These are phyloP conservation scores for Macrotus californicus DNA, from an alignment of 2,113 vertebrate genomes.

Conservation along the genomic window DNA sequence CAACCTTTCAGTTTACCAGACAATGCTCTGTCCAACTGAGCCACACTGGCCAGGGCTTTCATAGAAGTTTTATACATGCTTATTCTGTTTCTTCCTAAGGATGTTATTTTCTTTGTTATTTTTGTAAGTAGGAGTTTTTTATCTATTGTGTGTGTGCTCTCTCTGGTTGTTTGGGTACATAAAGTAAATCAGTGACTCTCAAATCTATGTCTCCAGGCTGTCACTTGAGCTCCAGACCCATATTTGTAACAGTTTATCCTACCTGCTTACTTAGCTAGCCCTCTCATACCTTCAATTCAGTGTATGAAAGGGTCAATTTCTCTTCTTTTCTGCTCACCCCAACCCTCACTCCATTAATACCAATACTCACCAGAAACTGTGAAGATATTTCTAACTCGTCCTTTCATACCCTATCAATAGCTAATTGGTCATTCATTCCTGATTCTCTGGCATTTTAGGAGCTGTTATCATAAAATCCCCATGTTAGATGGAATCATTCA, in stretches of 20 bases:
- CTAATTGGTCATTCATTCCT: neutral
- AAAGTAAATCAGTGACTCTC: neutral
- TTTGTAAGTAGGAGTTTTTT: neutral
- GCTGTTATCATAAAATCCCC: neutral
- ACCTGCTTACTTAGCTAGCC: neutral
- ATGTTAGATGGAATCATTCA: neutral
- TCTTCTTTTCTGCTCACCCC: neutral
- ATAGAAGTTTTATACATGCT: neutral
- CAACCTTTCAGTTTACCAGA: too few species aligned
- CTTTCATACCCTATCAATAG: neutral
- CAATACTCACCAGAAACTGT: neutral
- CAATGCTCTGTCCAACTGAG: too few species aligned
- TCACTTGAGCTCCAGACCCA: neutral
- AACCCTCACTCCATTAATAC: neutral
- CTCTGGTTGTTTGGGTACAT: neutral
- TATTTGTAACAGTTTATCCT: neutral
- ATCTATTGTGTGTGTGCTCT: neutral
- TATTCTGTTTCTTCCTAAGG: neutral
- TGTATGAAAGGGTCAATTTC: neutral
- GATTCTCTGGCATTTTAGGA: slow-evolving; percentile 9
- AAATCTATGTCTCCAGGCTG: neutral
- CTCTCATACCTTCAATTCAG: neutral
- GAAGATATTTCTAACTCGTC: neutral
- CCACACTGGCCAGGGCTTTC: neutral
- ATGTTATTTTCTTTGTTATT: neutral